Evolutionary conservation across 2,797 vertebrate genomes (phyloP), one percentile per base, ranked within the genome.

Genomic region (Picus viridis): DNA sequence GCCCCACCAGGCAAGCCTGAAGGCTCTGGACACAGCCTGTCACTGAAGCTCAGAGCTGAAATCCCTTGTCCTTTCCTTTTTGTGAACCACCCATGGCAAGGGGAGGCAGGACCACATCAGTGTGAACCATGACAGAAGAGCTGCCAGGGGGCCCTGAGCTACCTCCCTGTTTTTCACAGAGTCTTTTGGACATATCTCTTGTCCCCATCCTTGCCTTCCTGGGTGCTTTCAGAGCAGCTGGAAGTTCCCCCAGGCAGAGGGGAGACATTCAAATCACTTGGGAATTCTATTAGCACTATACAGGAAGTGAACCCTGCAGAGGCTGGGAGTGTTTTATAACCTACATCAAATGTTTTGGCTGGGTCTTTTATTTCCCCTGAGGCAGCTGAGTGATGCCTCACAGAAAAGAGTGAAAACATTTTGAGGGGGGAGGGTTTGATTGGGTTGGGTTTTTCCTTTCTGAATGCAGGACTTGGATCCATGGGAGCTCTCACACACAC

Each of bases 161-260:
- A 95, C 96, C 96, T 97, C 95, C 97, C 92, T 95, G 89, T 97
- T 94, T 94, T 92, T 92, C 90, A 92, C 84, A 65, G 95, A 97
- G 90, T 95, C 90, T 94, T 97, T 97, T 92, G 94, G 95, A 97
- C 96, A 79, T 96, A 96, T 92, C 96, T 94, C 61, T 96, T 93
- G 23, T 59, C 71, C 94, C 93, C 84, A 92, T 43, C 95, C 57
- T 85, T 85, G 78, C 93, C 45, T 70, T 67, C 45, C 87, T 94
- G 97, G 96, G 95, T 95, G 74, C 92, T 92, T 95, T 96, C 89
- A 93, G 95, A 97, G 95, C 92, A 93, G 93, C 86, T 61, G 75
- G 95, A 94, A 43, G 41, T 90, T 97, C 97, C 95, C 97, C 95
- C 96, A 96, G 92, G 93, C 86, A 94, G 95, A 95, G 88, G 90